phyloP scores from a whole-genome alignment of 2,797 vertebrate genomes.

The Telmatherina bonti region DNA sequence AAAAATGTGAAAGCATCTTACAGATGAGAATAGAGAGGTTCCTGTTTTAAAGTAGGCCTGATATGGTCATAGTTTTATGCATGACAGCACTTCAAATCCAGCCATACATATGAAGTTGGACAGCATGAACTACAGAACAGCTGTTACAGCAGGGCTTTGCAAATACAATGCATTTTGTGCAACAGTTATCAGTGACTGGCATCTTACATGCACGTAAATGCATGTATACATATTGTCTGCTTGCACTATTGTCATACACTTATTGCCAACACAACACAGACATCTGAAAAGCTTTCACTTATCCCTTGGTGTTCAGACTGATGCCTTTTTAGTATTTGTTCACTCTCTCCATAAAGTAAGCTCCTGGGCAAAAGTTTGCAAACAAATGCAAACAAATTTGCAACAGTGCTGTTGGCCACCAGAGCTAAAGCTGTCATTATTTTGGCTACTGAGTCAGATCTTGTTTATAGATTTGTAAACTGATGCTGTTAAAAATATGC shows the following conservation, averaged over 20 bases:
- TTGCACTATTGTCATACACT: neutral
- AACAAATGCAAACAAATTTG: neutral
- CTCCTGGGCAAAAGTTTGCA: neutral
- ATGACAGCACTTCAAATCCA: neutral
- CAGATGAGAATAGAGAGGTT: neutral
- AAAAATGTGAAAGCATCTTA: neutral
- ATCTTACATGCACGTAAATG: neutral
- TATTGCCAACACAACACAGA: neutral
- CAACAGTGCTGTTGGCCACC: neutral
- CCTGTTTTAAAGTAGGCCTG: neutral
- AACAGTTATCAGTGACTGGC: no score
- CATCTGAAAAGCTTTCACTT: neutral
- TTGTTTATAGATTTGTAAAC: conserved; percentile 4
- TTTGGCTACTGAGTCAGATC: neutral
- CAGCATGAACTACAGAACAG: neutral
- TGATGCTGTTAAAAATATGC: neutral
- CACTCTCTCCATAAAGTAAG: neutral
- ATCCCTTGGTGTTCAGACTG: neutral
- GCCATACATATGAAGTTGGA: neutral
- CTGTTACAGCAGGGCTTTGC: no score
- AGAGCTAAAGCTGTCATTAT: neutral
- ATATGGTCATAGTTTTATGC: neutral
- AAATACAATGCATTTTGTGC: no score
- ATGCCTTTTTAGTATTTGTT: neutral
- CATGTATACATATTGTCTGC: neutral